Conservation (phyloP, 2,888 invertebrate species). For the Dynastes grantii region DNA sequence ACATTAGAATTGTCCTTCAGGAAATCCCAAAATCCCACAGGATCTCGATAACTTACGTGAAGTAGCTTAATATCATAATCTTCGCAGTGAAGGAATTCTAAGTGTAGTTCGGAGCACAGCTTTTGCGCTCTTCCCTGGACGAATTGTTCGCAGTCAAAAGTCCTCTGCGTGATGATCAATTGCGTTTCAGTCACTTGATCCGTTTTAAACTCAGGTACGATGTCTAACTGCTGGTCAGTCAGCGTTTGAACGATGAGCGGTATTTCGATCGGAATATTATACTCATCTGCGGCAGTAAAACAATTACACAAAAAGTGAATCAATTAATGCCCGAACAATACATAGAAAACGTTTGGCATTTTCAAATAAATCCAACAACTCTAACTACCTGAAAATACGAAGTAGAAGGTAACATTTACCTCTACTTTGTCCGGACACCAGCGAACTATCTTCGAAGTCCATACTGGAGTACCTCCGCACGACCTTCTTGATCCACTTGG, state of each 20-base stretch:
- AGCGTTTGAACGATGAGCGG: conserved; percentile 68
- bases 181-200: conserved; percentile 69
- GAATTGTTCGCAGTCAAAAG: conserved; percentile 70
- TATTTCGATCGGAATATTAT: conserved; percentile 70
- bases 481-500: conserved; percentile 70
- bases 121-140: conserved; percentile 69
- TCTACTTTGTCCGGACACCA: conserved; percentile 70
- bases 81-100: conserved; percentile 69
- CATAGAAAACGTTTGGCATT: too few species aligned
- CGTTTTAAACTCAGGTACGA: conserved; percentile 67
- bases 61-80: conserved; percentile 70
- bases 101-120: conserved; percentile 66
- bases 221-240: conserved; percentile 68
- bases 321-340: too few species aligned
- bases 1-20: too few species aligned
- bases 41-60: conserved; percentile 63
- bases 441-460: conserved; percentile 69
- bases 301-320: not conserved
- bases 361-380: conserved; percentile 7
- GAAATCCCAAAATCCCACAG: too few species aligned
- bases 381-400: conserved; percentile 33
- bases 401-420: conserved; percentile 61
- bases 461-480: conserved; percentile 69
- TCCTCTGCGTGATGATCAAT: conserved; percentile 68
- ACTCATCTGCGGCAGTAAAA: conserved; percentile 65